Base-by-base conservation (phyloP, 1,140 invertebrate species). In the Sinonovacula constricta region DNA sequence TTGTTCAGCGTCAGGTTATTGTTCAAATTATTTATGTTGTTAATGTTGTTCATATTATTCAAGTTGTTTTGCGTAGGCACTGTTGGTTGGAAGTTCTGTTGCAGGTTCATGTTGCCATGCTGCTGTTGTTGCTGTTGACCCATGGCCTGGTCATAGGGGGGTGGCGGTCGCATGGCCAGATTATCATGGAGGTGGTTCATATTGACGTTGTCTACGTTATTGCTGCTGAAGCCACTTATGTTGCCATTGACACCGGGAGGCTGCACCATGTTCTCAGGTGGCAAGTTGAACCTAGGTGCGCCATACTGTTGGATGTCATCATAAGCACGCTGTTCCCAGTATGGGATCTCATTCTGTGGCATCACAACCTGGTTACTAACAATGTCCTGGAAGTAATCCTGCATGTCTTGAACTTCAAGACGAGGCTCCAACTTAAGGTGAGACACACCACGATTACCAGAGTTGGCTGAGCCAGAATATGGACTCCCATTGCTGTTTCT, bases 131-230 rank as follows among this genome's bases (percentile, higher is more conserved):
- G 66, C 14, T 84, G 80, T 28, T 69, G 60, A 45, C 62, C 71
- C 31, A 90, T 68, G 34, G 88, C 87, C 81, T 89, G 87, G 39
- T 84, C 83, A 80, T 90, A 90, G 7, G 88, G 81, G 24, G 89
- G 89, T 15, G 88, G 89, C 10, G 88, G 85, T 56, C 86, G 84
- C 45, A 84, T 82, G 15, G 70, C 66, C 51, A 81, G 66, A 26
- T 71, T 68, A 33, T 71, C 76, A 15, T 60, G 28, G 59, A 66
- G 57, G 67, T 79, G 74, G 49, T 28, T 24, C 36, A 54, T 24
- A 30, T 54, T 36, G 70, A 60, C 70, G 56, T 75, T 70, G 53
- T 63, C 71, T 68, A 74, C 62, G 57, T 56, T 59, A 22, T 68
- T 45, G 69, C 72, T 78, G 39, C 45, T 34, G 28, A 51, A 57